Base-by-base conservation (phyloP, 2,113 vertebrate genomes). In the Zapornia atra region DNA sequence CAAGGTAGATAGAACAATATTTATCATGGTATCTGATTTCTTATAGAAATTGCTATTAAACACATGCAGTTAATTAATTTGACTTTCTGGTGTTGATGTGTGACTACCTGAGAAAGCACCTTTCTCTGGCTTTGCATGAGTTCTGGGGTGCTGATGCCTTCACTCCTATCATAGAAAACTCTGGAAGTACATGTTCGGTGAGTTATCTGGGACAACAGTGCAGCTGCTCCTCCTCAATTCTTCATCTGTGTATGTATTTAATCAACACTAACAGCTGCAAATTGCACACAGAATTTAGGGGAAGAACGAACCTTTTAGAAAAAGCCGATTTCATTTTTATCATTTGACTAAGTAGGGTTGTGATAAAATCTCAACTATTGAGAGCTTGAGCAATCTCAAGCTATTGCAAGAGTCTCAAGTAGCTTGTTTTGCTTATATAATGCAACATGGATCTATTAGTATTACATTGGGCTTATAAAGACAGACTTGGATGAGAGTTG, bases 201-300 rank as follows among this genome's bases (percentile, higher is more conserved):
- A 88, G 60, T 75, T 90, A 91, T 92, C 90, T 91, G 66, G 94
- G 86, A 40, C 83, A 95, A 2, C 13, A 36, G 34, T 44, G 82
- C 90, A 96, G 94, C 91, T 94, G 92, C 61, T 92, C 22, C 88
- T 79, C 50, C 83, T 96, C 56, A 82, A 1, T 91, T 90, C 69
- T 81, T 96, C 69, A 51, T 82, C 92, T 86, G 21, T 15, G 31
- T 3, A 36, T 6, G 16, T 24, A 50, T 90, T 69, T 68, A 72
- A 71, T 33, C 88, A 85, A 46, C 25, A 82, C 38, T 51, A 89
- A 86, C 76, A 96, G 86, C 86, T 93, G 92, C 86, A 78, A 88
- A 90, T 2, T 75, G 48, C 60, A 64, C 8, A 33, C 0, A 19
- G 42, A 91, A 73, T 75, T 88, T 28, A 40, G n/a, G 1, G 2